Evolutionary conservation across 2,113 vertebrate genomes (phyloP), one percentile per base, ranked within the genome.

Genomic region (Micromys minutus): DNA sequence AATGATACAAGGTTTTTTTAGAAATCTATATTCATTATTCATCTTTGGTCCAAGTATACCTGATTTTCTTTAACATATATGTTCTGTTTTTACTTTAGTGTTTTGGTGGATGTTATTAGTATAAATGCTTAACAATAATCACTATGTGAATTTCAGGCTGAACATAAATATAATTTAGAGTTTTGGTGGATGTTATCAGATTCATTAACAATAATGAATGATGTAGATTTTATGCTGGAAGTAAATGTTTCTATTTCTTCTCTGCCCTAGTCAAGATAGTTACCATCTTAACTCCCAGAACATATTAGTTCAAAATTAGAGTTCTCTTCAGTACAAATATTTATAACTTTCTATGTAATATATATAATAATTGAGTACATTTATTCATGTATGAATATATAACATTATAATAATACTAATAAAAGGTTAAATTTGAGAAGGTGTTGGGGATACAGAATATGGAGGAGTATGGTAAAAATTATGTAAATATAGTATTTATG

Each of bases 141-240:
- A n/a, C n/a, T n/a, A n/a, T n/a, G n/a, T n/a, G n/a, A n/a, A n/a
- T n/a, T n/a, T n/a, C n/a, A n/a, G n/a, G n/a, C n/a, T n/a, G n/a
- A n/a, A n/a, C n/a, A n/a, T n/a, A n/a, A n/a, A n/a, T n/a, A n/a
- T n/a, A n/a, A n/a, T 65, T 87, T n/a, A 29, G 6, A n/a, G 11
- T 47, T 57, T 45, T n/a, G 5, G 52, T 91, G 76, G 34, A 65
- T 26, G n/a, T 3, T 17, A 52, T 39, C 4, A 47, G 31, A 21
- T 45, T 9, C 22, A n/a, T 65, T 79, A 71, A 4, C 3, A 1
- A 65, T 63, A 8, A 80, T 45, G 1, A n/a, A 13, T 61, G 61
- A 0, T 71, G 12, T 86, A 1, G 7, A 1, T 47, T 15, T 3
- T 19, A 31, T 34, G 2, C 4, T 34, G 1, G 15, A 72, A 3